These are phyloP conservation scores for Ifrita kowaldi DNA, from an alignment of 2,113 vertebrate species.

Conservation along the genomic window DNA sequence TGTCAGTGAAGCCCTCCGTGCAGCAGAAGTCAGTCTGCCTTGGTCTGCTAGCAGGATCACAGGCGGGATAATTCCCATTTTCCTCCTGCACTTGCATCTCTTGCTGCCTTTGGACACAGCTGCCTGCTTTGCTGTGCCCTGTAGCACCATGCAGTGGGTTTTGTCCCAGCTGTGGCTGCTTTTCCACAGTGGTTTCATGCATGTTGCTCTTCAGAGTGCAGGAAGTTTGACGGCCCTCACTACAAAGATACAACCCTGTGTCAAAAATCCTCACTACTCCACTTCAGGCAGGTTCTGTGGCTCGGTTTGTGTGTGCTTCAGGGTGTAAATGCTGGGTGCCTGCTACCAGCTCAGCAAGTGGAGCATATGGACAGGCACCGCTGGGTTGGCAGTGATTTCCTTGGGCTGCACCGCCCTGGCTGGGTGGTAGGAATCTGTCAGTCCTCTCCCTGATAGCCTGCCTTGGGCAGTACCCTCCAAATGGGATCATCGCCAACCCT, in stretches of 20 bases:
- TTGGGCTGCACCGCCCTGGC: background rate
- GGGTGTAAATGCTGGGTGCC: background rate
- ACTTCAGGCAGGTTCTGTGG: background rate
- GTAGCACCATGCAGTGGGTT: background rate
- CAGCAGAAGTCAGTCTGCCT: background rate
- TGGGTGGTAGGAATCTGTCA: background rate
- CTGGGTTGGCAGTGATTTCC: background rate
- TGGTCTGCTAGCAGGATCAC: background rate
- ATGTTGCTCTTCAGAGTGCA: background rate
- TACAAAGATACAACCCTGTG: background rate
- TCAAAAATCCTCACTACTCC: background rate
- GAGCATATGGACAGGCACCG: background rate
- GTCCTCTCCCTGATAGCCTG: background rate
- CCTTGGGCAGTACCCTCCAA: background rate
- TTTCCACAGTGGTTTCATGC: fast-evolving
- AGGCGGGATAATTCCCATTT: background rate
- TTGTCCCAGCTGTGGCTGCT: background rate
- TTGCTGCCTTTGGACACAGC: background rate
- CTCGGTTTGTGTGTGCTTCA: background rate
- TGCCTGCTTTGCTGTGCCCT: background rate
- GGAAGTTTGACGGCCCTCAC: background rate
- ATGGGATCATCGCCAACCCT: background rate
- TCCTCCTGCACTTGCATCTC: background rate
- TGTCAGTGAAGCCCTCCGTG: fast-evolving
- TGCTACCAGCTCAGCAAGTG: background rate